Percentiles rank a stretch among this genome's conserved stretches.
These are phyloP conservation scores for Psammodynastes pulverulentus DNA, from an alignment of 2,113 vertebrate species.

Conservation along the genomic window DNA sequence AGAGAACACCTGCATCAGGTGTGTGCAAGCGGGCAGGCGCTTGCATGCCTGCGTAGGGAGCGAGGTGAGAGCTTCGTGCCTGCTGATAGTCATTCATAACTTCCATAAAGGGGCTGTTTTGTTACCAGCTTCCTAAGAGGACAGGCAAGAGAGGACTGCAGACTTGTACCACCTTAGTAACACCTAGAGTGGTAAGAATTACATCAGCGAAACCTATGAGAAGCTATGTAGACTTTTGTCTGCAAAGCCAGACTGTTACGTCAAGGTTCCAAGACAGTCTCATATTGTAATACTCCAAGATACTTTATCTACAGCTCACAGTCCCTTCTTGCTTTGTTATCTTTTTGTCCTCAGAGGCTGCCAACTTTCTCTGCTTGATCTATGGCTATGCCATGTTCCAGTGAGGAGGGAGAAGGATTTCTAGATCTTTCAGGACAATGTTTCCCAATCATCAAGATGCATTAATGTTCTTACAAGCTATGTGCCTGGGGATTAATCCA, in stretches of 20 bases:
- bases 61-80: background rate
- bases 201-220: background rate
- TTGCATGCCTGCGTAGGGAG: background rate
- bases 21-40: background rate
- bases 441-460: background rate
- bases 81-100: background rate
- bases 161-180: background rate
- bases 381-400: background rate
- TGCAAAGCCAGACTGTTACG: background rate
- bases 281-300: no score
- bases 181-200: background rate
- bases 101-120: background rate
- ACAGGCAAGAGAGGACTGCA: background rate
- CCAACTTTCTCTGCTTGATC: background rate
- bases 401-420: no score
- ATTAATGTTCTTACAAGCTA: background rate
- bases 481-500: background rate
- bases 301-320: background rate
- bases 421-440: background rate
- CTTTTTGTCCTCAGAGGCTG: background rate
- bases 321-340: background rate
- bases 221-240: background rate
- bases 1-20: background rate
- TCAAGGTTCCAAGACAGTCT: background rate
- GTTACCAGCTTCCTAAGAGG: background rate